A percentile compares a stretch with the other conserved stretches of the same genome.
Evolutionary conservation across 2,113 vertebrate genomes (phyloP).

Genomic region (Cranoglanis bouderius): DNA sequence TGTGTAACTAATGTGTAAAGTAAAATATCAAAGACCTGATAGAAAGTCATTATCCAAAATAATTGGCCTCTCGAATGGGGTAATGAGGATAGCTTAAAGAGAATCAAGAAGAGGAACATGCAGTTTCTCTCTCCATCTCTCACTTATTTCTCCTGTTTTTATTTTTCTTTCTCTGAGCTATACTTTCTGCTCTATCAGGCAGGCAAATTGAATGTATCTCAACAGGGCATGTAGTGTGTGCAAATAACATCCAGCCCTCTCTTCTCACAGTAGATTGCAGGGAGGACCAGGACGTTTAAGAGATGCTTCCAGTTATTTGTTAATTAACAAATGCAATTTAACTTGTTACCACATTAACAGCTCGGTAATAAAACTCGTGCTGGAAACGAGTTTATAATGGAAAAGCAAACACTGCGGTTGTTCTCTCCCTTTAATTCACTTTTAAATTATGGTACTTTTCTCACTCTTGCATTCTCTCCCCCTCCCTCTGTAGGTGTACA

Average conservation of each 20-base stretch:
- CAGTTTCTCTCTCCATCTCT: conserved; percentile 7
- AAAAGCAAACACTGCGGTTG: not conserved
- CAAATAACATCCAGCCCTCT: conserved; percentile 49
- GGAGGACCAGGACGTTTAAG: not conserved
- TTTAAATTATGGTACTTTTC: not conserved
- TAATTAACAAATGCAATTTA: conserved; percentile 5
- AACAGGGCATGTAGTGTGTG: conserved; percentile 30
- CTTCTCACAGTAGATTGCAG: conserved; percentile 16
- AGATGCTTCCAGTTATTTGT: conserved; percentile 31
- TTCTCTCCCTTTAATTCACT: not conserved
- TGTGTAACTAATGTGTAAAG: not conserved
- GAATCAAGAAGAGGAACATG: not conserved
- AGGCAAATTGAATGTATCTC: conserved; percentile 49
- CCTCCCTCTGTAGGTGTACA: conserved; percentile 63
- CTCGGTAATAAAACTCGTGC: conserved; percentile 12
- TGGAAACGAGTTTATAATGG: not conserved
- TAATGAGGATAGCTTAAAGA: not conserved
- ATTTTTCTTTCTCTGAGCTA: not conserved
- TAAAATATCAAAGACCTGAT: not conserved
- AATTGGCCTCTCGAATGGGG: not conserved
- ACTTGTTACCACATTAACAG: conserved; percentile 10
- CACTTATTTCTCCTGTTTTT: conserved; percentile 22
- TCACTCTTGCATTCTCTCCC: not conserved
- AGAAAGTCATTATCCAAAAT: not conserved
- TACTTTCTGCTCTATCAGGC: conserved; percentile 44